These are phyloP conservation scores for Drosophila pectinifera DNA, from an alignment of 1,140 invertebrate species.

Conservation along the genomic window DNA sequence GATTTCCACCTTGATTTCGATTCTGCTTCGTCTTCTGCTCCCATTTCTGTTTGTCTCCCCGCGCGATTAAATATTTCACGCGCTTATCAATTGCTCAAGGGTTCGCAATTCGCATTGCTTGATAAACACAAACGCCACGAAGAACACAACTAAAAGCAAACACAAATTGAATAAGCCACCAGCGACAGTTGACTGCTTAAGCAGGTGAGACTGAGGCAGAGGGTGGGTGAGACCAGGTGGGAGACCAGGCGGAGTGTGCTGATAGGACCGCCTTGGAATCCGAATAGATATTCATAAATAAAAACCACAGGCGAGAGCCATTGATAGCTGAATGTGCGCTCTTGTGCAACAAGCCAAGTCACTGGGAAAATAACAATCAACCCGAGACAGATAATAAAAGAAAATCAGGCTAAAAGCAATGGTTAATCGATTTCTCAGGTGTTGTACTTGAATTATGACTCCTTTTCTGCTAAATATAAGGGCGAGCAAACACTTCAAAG, in stretches of 20 bases:
- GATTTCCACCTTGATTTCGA: slow-evolving; percentile 20
- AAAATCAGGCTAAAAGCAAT: neutral
- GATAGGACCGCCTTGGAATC: slow-evolving; percentile 15
- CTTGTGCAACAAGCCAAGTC: neutral
- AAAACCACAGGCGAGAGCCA: neutral
- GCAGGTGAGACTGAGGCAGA: slow-evolving; percentile 1
- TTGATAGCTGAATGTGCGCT: neutral
- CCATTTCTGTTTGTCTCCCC: slow-evolving; percentile 55
- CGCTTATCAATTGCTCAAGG: slow-evolving; percentile 78
- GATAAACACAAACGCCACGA: slow-evolving; percentile 55
- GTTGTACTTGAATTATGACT: neutral
- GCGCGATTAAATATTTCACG: slow-evolving; percentile 77
- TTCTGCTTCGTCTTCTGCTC: slow-evolving; percentile 42
- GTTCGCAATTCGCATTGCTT: slow-evolving; percentile 67
- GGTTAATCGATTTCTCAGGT: neutral
- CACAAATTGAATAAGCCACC: slow-evolving; percentile 50
- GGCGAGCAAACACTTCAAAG: no score
- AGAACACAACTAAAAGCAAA: slow-evolving; percentile 39
- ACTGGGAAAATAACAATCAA: neutral
- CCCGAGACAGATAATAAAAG: no score
- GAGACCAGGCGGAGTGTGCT: neutral
- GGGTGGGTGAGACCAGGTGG: neutral
- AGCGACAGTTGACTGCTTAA: slow-evolving; percentile 15
- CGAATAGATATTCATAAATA: slow-evolving; percentile 25
- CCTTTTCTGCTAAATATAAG: neutral